These are phyloP conservation scores for Amyelois transitella DNA, from an alignment of 1,140 invertebrate genomes.

Conservation along the genomic window DNA sequence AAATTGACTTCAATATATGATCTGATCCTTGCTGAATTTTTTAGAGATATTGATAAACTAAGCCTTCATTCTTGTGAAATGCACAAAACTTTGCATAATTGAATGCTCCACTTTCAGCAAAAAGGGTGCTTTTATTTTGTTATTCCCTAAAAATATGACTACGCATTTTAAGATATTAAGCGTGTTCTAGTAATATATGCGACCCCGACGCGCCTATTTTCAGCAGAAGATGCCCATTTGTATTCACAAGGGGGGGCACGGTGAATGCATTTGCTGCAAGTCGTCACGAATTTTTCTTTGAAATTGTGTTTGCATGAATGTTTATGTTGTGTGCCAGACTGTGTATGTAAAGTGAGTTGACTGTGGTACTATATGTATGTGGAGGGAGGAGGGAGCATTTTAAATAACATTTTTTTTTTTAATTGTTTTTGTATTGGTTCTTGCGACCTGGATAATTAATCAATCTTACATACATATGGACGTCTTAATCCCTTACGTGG, in stretches of 20 bases:
- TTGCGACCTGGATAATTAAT: too few species aligned
- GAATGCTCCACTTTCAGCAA: neutral
- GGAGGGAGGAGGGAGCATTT: too few species aligned
- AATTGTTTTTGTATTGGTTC: too few species aligned
- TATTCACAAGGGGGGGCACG: constrained; percentile 55
- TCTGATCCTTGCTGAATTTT: too few species aligned
- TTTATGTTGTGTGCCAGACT: neutral
- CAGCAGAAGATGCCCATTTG: constrained; percentile 46
- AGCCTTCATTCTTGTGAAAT: neutral
- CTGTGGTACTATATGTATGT: too few species aligned
- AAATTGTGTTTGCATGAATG: constrained; percentile 11
- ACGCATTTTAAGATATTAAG: constrained; percentile 64
- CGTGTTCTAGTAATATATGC: constrained; percentile 49
- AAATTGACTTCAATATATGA: too few species aligned
- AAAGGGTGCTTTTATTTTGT: constrained; percentile 15
- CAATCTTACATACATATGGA: too few species aligned
- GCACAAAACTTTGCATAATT: neutral
- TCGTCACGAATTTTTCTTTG: constrained; percentile 43
- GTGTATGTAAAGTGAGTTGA: neutral
- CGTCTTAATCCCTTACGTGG: too few species aligned
- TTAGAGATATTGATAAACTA: too few species aligned
- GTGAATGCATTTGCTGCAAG: constrained; percentile 46
- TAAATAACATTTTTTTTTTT: too few species aligned
- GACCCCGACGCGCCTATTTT: constrained; percentile 49
- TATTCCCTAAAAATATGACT: constrained; percentile 21